A percentile compares a stretch with the other conserved stretches of the same genome.
Conservation (phyloP, 2,113 vertebrate species). For the Labeo catla region DNA sequence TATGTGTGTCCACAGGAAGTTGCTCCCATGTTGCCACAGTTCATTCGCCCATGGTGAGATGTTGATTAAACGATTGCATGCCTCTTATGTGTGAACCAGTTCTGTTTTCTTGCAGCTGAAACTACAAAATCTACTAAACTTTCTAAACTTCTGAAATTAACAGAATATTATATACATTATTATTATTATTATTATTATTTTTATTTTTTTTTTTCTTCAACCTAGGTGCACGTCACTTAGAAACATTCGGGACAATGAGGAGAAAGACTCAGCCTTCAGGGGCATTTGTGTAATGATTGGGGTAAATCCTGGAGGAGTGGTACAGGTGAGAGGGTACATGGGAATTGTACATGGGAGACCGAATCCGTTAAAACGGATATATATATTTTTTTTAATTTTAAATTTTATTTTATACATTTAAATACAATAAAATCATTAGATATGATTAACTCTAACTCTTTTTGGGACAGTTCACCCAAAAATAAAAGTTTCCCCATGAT, state of each 20-base stretch:
- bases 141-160: neutral
- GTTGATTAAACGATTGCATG: neutral
- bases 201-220: too few relatives aligned
- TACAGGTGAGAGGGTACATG: constrained; percentile 79
- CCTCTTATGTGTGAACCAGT: neutral
- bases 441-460: too few relatives aligned
- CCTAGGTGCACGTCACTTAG: constrained; percentile 89
- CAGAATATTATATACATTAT: neutral
- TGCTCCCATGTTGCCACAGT: constrained; percentile 91
- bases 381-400: too few relatives aligned
- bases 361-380: neutral
- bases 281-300: constrained; percentile 97
- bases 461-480: too few relatives aligned
- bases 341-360: neutral
- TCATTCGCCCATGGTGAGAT: constrained; percentile 92
- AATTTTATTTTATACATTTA: neutral
- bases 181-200: neutral
- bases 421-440: neutral
- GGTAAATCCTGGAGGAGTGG: constrained; percentile 90
- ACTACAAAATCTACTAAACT: neutral
- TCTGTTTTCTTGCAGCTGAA: neutral
- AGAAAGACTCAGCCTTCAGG: constrained; percentile 93
- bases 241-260: constrained; percentile 94
- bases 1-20: constrained; percentile 96
- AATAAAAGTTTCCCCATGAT: too few relatives aligned